Evolutionary conservation across 2,113 vertebrate genomes (phyloP), one percentile per base, ranked within the genome.

Genomic region (Siniperca knerii): DNA sequence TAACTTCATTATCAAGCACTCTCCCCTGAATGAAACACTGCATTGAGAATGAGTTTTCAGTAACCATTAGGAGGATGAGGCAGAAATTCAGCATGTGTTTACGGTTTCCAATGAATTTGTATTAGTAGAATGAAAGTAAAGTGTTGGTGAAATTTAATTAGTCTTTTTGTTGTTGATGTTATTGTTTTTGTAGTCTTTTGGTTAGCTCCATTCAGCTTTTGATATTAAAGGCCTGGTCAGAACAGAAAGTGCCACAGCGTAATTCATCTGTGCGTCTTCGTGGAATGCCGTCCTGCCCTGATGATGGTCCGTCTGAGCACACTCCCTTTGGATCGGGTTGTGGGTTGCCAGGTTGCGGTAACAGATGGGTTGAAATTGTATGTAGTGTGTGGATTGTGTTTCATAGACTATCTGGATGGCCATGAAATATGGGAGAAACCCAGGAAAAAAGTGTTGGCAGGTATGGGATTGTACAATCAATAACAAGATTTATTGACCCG

Each of bases 1-100:
- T 79, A 81, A 89, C 77, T 87, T 83, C 58, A 87, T 84, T 86
- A 83, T 64, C 79, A 18, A 55, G 78, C 78, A 77, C 81, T 86
- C 72, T 82, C 52, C 65, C 60, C 70, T n/a, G 72, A 83, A 83
- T 69, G 37, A 89, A 78, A 67, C 10, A n/a, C 58, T 74, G 79
- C 75, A 70, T 29, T 18, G 25, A n/a, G 21, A 73, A 69, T 29
- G 71, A 87, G 75, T 29, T 74, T 9, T 79, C 67, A 74, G 57
- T 23, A n/a, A 44, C 74, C 50, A 58, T 16, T 21, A 48, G 74
- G 33, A 74, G 40, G 74, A 75, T 8, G 37, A 54, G 40, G 71
- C 37, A 82, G 48, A 64, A 37, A n/a, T 58, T 66, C 18, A 48
- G 57, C n/a, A 33, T 23, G 21, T 44, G 55, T 70, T 66, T 60